Percentiles rank a stretch among this genome's conserved stretches.
Conservation (phyloP, 2,113 vertebrate genomes). For the Naja naja region DNA sequence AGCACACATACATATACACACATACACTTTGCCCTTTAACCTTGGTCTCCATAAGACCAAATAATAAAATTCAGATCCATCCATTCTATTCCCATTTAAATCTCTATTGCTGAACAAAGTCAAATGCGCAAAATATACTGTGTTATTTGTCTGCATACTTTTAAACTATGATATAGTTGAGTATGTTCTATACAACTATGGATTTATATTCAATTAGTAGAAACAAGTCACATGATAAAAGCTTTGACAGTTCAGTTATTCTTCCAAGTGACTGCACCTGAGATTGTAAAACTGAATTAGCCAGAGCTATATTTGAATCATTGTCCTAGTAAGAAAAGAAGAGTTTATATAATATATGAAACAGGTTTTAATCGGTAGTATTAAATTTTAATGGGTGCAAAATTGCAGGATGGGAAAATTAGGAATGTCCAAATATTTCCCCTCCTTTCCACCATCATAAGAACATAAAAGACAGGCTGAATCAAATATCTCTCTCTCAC, state of each 20-base stretch:
- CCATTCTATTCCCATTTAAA: neutral
- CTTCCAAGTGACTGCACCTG: neutral
- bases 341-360: neutral
- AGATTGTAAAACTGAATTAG: neutral
- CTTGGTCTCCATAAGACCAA: neutral
- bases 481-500: neutral
- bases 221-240: neutral
- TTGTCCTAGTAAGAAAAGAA: neutral
- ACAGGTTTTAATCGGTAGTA: neutral
- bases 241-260: neutral
- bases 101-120: neutral
- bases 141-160: neutral
- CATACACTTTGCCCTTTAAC: neutral
- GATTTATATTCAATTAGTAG: neutral
- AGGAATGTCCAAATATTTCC: neutral
- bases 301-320: neutral
- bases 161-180: neutral
- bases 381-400: neutral
- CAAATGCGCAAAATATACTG: neutral
- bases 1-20: neutral
- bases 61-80: neutral
- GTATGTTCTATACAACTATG: neutral
- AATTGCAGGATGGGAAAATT: neutral
- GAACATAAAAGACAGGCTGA: neutral
- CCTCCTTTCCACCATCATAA: neutral